A percentile compares a stretch with the other conserved stretches of the same genome.
Evolutionary conservation across 2,888 invertebrate genomes (phyloP).

Genomic region (Drosophila siamana): DNA sequence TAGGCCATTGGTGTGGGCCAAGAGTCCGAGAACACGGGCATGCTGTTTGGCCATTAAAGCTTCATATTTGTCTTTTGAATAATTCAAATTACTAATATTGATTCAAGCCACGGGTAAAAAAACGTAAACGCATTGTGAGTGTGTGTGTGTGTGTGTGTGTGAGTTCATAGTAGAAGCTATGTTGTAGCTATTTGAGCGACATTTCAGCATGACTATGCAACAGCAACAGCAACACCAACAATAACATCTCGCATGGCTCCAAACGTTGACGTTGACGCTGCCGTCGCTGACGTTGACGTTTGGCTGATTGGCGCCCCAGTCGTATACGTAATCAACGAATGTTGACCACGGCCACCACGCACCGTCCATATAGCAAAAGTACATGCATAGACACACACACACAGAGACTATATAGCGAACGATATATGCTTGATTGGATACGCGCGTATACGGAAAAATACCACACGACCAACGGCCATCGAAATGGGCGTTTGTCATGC

Average conservation of each 20-base stretch:
- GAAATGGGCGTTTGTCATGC: conserved; percentile 77
- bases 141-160: conserved; percentile 24
- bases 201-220: conserved; percentile 70
- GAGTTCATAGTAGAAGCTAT: conserved; percentile 28
- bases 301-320: conserved; percentile 79
- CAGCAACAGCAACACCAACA: conserved; percentile 49
- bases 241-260: conserved; percentile 45
- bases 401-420: conserved; percentile 28
- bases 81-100: conserved; percentile 86
- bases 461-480: conserved; percentile 61
- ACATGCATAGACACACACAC: conserved; percentile 37
- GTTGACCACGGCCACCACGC: conserved; percentile 79
- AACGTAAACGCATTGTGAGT: conserved; percentile 66
- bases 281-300: conserved; percentile 74
- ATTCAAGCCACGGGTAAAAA: conserved; percentile 80
- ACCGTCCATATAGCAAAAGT: conserved; percentile 29
- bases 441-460: conserved; percentile 77
- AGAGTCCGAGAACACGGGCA: conserved; percentile 52
- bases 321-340: conserved; percentile 83
- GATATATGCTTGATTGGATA: conserved; percentile 81
- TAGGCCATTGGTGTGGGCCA: conserved; percentile 38
- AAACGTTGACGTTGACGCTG: conserved; percentile 66
- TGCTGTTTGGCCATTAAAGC: conserved; percentile 85
- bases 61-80: conserved; percentile 85
- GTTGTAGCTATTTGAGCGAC: conserved; percentile 51